Evolutionary conservation across 2,797 vertebrate genomes (phyloP).

Genomic region (Microtus californicus): DNA sequence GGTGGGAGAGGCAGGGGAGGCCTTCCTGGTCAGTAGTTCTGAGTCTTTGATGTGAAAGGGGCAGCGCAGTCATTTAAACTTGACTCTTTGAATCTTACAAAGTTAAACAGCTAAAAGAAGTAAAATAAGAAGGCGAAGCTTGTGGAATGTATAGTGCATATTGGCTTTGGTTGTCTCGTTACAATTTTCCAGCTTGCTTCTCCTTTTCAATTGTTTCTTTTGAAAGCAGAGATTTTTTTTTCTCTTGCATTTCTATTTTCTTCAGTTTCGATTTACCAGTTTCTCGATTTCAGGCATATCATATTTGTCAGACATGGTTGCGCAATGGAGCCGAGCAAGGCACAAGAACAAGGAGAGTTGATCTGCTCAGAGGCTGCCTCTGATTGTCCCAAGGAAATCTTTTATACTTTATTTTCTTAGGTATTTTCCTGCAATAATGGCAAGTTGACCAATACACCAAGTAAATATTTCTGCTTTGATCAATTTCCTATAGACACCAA

Average conservation of each 20-base stretch:
- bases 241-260: slow-evolving; percentile 94
- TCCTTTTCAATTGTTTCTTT: slow-evolving; percentile 98
- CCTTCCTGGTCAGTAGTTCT: slow-evolving; percentile 89
- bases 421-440: background rate
- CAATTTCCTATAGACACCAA: slow-evolving; percentile 39
- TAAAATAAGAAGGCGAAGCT: slow-evolving; percentile 99
- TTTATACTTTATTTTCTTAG: background rate
- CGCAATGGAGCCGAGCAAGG: slow-evolving; percentile 73
- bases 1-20: slow-evolving; percentile 85
- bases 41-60: slow-evolving; percentile 88
- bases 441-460: background rate
- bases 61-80: slow-evolving; percentile 91
- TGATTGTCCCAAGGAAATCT: background rate
- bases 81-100: slow-evolving; percentile 92
- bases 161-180: slow-evolving; percentile 89
- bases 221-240: slow-evolving; percentile 95
- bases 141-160: slow-evolving; percentile 95
- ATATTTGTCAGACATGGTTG: slow-evolving; percentile 95
- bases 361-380: no score
- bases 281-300: slow-evolving; percentile 90
- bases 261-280: slow-evolving; percentile 96
- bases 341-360: no score
- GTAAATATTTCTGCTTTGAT: slow-evolving; percentile 26
- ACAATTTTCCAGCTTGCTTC: slow-evolving; percentile 91
- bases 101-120: slow-evolving; percentile 98